Base-by-base conservation (phyloP, 2,797 vertebrate genomes). In the Sphaeramia orbicularis region DNA sequence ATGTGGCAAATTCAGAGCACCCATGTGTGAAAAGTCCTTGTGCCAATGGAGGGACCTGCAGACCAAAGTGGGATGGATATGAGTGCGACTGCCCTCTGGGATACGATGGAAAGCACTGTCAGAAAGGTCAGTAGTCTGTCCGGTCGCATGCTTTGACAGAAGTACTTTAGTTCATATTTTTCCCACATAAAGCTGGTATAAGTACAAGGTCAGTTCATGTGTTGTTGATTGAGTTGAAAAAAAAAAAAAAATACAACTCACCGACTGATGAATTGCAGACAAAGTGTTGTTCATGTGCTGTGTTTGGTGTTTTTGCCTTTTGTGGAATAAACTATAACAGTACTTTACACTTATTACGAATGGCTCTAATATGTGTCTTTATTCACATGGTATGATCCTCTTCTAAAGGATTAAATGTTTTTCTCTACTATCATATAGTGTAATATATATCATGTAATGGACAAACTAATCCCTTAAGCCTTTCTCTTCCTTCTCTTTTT, bases 41-140 rank as follows among this genome's bases (percentile, higher is more conserved):
- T 62, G 91, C 93, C 75, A 97, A 99, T 0, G 95, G 96, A 21
- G 98, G 97, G 57, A 95, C 93, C 76, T 99, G 98, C 4, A 59
- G 95, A 56, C 96, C 98, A n/a, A 95, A 93, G 85, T 95, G 95
- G 90, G 96, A 99, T 36, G 79, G 78, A 18, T 99, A 98, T 0
- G 96, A 98, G 63, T 99, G 98, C 58, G 97, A 99, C 91, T 99
- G 98, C 76, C 93, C 96, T 4, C 90, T 99, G 61, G 97, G 97
- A 51, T 99, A 96, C 0, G 97, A 98, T 61, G 97, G 97, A 18
- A 91, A 89, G 27, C 95, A 96, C 67, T 99, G 97, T 81, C 96
- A 97, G 82, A 98, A 98, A 97, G 98, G 98, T 99, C 94, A 74
- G 19, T 42, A 9, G 2, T 13, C 7, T 9, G 9, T 27, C 3